phyloP scores from a whole-genome alignment of 2,113 vertebrate species.

The Tyrannus savana region DNA sequence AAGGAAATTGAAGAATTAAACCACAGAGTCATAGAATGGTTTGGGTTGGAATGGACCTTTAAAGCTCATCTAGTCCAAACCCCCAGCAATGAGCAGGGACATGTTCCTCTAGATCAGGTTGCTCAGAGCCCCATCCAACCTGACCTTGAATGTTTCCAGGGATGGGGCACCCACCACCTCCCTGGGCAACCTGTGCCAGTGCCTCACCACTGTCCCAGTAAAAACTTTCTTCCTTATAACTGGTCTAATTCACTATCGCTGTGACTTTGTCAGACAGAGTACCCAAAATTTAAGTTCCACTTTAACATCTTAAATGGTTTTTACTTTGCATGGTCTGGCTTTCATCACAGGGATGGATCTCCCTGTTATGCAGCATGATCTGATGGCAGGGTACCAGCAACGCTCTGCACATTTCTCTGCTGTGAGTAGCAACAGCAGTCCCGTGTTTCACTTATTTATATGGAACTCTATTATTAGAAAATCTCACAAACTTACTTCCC shows the following conservation, averaged over 20 bases:
- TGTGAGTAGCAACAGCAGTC: neutral
- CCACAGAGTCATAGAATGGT: neutral
- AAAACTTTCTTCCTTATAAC: neutral
- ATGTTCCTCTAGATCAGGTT: neutral
- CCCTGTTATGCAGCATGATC: accelerated
- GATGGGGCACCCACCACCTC: neutral
- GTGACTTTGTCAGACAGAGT: neutral
- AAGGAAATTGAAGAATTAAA: neutral
- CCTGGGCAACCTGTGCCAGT: neutral
- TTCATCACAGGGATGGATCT: neutral
- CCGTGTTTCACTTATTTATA: neutral
- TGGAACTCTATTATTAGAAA: neutral
- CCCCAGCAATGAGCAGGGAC: neutral
- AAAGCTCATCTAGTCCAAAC: neutral
- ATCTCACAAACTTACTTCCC: neutral
- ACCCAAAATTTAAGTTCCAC: neutral
- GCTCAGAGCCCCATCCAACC: neutral
- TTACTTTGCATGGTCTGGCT: neutral
- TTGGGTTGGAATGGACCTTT: neutral
- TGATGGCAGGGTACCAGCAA: neutral
- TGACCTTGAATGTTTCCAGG: neutral
- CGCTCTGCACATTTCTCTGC: neutral
- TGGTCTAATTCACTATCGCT: neutral
- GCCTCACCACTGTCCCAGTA: neutral
- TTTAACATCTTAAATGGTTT: neutral